Conservation (phyloP, 2,888 invertebrate species). For the Dynastes maya region DNA sequence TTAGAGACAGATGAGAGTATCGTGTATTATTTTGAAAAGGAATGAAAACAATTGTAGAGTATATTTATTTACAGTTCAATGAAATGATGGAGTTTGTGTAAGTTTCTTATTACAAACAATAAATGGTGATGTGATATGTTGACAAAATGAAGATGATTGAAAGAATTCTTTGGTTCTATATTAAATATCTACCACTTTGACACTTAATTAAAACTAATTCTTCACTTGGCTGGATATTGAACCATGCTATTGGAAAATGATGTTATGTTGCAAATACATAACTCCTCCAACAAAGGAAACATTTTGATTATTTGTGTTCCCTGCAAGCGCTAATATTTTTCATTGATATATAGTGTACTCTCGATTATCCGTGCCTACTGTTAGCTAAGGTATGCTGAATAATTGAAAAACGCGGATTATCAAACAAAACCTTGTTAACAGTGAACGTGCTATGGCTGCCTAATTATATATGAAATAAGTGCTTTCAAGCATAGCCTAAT, state of each 20-base stretch:
- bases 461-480: no score
- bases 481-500: no score
- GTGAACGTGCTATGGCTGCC: no score
- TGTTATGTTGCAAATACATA: background rate
- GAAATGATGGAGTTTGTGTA: constrained; percentile 9
- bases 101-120: background rate
- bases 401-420: no score
- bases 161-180: constrained; percentile 34
- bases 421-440: no score
- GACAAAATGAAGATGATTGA: constrained; percentile 29
- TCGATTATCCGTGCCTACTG: no score
- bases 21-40: background rate
- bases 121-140: constrained; percentile 33
- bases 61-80: constrained; percentile 28
- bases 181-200: constrained; percentile 22
- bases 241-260: background rate
- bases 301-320: background rate
- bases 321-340: no score
- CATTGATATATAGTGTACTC: no score
- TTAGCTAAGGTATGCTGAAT: no score
- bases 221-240: constrained; percentile 1
- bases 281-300: background rate
- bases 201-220: constrained; percentile 22
- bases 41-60: background rate
- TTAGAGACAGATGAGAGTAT: background rate